A percentile compares a stretch with the other conserved stretches of the same genome.
phyloP scores from a whole-genome alignment of 2,797 vertebrate genomes.

The Cossypha heuglini region DNA sequence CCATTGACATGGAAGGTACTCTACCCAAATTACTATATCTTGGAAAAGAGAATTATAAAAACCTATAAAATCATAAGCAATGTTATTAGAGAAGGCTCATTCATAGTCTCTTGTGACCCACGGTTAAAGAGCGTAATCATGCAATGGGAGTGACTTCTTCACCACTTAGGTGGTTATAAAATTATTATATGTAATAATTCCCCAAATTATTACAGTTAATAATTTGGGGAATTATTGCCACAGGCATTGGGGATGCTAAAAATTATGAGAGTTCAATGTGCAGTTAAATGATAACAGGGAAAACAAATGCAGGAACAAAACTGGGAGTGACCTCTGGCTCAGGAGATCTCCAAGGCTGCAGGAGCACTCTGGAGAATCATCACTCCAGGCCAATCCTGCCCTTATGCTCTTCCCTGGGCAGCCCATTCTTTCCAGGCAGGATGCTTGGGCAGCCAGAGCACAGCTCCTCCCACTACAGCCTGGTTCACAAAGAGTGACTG shows the following conservation, averaged over 20 bases:
- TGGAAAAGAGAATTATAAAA: not conserved
- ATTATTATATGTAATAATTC: too few species aligned
- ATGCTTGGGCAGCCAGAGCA: not conserved
- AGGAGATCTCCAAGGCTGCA: not conserved
- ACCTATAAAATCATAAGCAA: not conserved
- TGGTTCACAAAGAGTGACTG: not conserved
- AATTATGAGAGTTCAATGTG: not conserved
- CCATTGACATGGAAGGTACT: not conserved
- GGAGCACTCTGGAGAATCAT: not conserved
- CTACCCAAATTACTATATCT: not conserved
- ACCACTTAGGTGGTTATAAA: not conserved
- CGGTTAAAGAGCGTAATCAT: not conserved
- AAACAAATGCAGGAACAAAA: not conserved
- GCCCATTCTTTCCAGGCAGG: not conserved
- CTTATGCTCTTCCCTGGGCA: not conserved
- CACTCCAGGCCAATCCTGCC: not conserved
- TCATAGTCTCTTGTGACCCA: not conserved
- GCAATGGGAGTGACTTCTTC: not conserved
- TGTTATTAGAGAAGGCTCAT: not conserved
- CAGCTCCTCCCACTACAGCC: not conserved
- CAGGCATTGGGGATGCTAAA: not conserved
- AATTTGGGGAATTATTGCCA: not conserved
- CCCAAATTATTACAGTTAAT: too few species aligned
- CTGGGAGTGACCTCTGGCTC: not conserved
- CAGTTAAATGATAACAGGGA: not conserved